A percentile compares a stretch with the other conserved stretches of the same genome.
phyloP scores from a whole-genome alignment of 2,888 invertebrate genomes.

The Pterobdella sp. region DNA sequence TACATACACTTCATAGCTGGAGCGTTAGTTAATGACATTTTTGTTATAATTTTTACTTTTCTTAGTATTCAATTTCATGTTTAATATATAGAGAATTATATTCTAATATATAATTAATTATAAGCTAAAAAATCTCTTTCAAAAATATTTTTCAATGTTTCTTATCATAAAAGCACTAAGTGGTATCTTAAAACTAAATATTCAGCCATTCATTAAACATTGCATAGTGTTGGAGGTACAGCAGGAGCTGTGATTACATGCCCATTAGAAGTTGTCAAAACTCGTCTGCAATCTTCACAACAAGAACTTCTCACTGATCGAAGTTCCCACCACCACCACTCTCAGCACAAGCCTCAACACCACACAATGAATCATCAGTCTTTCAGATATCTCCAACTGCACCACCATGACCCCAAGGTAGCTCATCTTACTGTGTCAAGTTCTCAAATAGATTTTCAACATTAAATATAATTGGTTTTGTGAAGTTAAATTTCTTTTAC shows the following conservation, averaged over 20 bases:
- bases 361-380: background rate
- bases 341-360: background rate
- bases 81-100: too few relatives aligned
- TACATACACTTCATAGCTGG: conserved; percentile 11
- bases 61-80: too few relatives aligned
- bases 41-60: too few relatives aligned
- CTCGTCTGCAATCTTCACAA: conserved; percentile 83
- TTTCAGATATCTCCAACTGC: background rate
- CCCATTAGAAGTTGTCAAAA: conserved; percentile 94
- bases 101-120: too few relatives aligned
- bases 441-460: too few relatives aligned
- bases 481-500: too few relatives aligned
- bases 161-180: too few relatives aligned
- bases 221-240: conserved; percentile 80
- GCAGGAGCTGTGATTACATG: conserved; percentile 93
- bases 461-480: too few relatives aligned
- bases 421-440: background rate
- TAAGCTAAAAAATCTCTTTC: too few relatives aligned
- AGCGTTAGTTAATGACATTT: background rate
- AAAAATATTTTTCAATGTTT: too few relatives aligned
- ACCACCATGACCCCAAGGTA: conserved; percentile 2
- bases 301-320: conserved; percentile 17
- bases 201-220: background rate
- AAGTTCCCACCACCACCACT: conserved; percentile 12
- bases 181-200: too few relatives aligned